phyloP scores from a whole-genome alignment of 2,113 vertebrate species.

The Sinocyclocheilus grahami region DNA sequence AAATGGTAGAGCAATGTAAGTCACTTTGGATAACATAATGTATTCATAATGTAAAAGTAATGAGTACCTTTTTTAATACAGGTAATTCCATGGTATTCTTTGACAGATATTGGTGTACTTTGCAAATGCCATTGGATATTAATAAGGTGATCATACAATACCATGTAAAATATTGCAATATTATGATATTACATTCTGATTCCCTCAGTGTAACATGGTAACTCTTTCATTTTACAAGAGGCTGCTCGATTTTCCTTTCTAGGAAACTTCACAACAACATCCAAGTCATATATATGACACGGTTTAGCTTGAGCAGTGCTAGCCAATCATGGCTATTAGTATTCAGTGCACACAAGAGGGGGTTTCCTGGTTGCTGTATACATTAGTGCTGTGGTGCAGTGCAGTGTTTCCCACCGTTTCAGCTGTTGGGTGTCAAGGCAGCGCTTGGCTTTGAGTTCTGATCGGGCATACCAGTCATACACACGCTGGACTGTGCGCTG shows the following conservation, averaged over 20 bases:
- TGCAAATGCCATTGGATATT: background rate
- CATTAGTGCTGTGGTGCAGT: constrained; percentile 39
- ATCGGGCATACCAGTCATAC: background rate
- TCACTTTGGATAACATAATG: too few relatives aligned
- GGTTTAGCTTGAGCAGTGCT: background rate
- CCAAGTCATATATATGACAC: background rate
- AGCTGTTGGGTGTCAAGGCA: constrained; percentile 22
- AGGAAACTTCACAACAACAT: constrained; percentile 4
- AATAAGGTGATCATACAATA: background rate
- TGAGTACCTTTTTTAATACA: background rate
- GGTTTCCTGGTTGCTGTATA: constrained; percentile 40
- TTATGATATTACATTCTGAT: background rate
- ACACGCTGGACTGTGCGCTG: background rate
- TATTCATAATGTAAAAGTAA: background rate
- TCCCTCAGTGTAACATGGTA: background rate
- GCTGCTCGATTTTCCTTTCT: background rate
- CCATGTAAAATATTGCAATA: background rate
- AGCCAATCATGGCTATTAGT: constrained; percentile 2
- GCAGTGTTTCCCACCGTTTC: constrained; percentile 37
- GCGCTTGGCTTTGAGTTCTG: background rate
- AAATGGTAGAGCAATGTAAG: background rate
- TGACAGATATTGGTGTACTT: background rate
- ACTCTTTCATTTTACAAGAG: background rate
- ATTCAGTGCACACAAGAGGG: constrained; percentile 35
- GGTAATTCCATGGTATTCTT: background rate